Evolutionary conservation across 1,140 invertebrate species (phyloP).

Genomic region (Drosophila kohkoa): DNA sequence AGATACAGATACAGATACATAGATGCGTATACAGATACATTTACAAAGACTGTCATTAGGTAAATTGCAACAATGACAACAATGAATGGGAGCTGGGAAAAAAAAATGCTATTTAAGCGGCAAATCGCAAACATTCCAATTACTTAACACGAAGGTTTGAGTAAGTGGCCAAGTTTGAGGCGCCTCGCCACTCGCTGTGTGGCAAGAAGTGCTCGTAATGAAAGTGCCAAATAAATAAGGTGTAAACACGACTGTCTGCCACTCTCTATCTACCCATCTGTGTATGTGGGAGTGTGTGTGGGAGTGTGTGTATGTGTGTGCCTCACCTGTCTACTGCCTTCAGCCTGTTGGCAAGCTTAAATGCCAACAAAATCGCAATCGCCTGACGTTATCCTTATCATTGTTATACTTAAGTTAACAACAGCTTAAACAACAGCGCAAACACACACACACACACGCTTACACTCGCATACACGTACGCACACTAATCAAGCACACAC

Average conservation of each 20-base stretch:
- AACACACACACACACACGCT: slow-evolving; percentile 31
- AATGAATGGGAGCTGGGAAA: not conserved
- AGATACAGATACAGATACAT: slow-evolving; percentile 7
- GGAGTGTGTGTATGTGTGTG: slow-evolving; percentile 17
- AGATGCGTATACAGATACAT: slow-evolving; percentile 1
- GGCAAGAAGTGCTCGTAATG: slow-evolving; percentile 22
- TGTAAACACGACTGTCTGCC: slow-evolving; percentile 54
- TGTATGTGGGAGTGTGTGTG: slow-evolving; percentile 1
- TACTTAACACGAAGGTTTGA: slow-evolving; percentile 71
- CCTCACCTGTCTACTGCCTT: slow-evolving; percentile 10
- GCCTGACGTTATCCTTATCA: slow-evolving; percentile 77
- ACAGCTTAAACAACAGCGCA: slow-evolving; percentile 70
- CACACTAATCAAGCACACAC: not conserved
- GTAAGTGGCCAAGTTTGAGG: slow-evolving; percentile 55
- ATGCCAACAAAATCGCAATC: slow-evolving; percentile 63
- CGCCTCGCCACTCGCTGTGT: not conserved
- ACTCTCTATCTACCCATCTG: not conserved
- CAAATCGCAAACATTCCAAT: slow-evolving; percentile 66
- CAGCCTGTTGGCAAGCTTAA: slow-evolving; percentile 50
- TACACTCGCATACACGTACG: slow-evolving; percentile 28
- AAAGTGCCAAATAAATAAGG: slow-evolving; percentile 75
- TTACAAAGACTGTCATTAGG: slow-evolving; percentile 20
- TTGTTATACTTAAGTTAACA: slow-evolving; percentile 83
- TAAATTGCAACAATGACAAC: slow-evolving; percentile 24
- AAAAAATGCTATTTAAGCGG: slow-evolving; percentile 39